Conservation (phyloP, 1,140 invertebrate genomes). For the Laupala kohalensis region DNA sequence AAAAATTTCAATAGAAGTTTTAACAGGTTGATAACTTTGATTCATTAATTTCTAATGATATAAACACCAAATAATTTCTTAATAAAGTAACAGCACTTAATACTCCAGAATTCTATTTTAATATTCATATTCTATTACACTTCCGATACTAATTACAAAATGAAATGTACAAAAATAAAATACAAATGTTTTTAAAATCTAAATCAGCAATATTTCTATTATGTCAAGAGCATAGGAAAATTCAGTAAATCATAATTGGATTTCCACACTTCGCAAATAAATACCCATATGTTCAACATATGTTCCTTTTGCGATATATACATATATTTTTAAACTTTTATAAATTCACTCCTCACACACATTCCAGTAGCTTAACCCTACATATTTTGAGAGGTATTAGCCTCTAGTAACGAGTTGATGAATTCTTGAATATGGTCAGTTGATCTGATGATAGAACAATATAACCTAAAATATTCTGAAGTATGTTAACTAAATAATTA, state of each 20-base stretch:
- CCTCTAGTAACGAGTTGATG: too few relatives aligned
- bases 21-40: too few relatives aligned
- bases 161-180: background rate
- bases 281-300: too few relatives aligned
- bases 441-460: background rate
- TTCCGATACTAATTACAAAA: background rate
- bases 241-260: background rate
- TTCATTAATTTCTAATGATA: too few relatives aligned
- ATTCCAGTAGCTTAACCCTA: too few relatives aligned
- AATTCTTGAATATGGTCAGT: too few relatives aligned
- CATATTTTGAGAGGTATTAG: too few relatives aligned
- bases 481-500: background rate
- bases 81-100: too few relatives aligned
- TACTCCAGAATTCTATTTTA: too few relatives aligned
- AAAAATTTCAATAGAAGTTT: too few relatives aligned
- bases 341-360: background rate
- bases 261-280: background rate
- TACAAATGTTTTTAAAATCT: background rate
- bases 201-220: background rate
- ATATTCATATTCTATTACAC: background rate
- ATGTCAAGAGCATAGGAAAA: background rate
- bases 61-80: too few relatives aligned
- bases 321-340: background rate
- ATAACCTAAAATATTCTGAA: background rate
- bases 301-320: background rate